Evolutionary conservation across 2,888 invertebrate genomes (phyloP), one percentile per base, ranked within the genome.

Genomic region (Chrysopilus asiliformis): DNA sequence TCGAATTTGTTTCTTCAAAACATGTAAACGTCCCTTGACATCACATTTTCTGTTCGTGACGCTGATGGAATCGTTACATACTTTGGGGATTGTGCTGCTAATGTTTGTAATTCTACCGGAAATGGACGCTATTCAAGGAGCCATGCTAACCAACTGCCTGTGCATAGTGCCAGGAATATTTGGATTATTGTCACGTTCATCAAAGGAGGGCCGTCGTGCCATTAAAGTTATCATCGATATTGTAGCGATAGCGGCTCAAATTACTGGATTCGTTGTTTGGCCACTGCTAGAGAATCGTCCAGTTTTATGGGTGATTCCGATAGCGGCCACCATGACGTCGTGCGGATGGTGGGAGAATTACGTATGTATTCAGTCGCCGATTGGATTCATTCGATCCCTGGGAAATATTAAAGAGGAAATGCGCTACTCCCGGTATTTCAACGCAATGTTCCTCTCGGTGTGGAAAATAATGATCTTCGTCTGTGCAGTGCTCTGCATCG

Each of bases 261-360:
- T 85, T 7, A 89, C 87, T 1, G 90, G 89, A 4, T 83, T 93
- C 49, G 78, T 93, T 41, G 79, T 90, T 12, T 93, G 90, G 87
- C 90, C 91, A n/a, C 62, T 86, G 36, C 66, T 83, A 41, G 79
- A 85, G 56, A 76, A 76, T 44, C 75, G 76, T 43, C 75, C 78
- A 1, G 74, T 76, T 34, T 60, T 87, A 25, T 89, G 85, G 85
- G 68, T 89, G 29, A 84, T 95, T 48, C 91, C 94, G 1, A 67
- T 87, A 0, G 72, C 90, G 1, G 72, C 90, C 24, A 61, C 90
- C 36, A 73, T 91, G 50, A 81, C 90, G 44, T 95, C 95, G 1
- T 71, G 87, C 25, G 87, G 89, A 16, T 95, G 94, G 91, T 97
- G 97, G 97, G 95, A 97, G 63, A 97, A 97, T 63, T 97, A 87